These are phyloP conservation scores for Psittacula echo DNA, from an alignment of 2,797 vertebrate genomes.

Conservation along the genomic window DNA sequence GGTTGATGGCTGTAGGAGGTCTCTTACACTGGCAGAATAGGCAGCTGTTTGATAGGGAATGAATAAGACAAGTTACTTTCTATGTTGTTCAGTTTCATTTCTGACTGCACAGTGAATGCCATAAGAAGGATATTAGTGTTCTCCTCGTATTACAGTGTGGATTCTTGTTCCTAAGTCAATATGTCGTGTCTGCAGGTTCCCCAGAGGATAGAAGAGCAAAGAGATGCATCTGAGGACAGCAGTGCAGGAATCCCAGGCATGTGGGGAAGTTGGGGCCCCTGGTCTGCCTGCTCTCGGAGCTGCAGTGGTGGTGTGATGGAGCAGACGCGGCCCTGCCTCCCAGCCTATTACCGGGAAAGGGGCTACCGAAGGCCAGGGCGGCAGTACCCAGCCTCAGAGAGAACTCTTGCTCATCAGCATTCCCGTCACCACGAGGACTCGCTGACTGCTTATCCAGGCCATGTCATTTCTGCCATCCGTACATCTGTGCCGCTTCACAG, in stretches of 20 bases:
- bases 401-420: conserved; percentile 21
- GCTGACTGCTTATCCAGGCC: conserved; percentile 68
- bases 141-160: rapidly evolving
- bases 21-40: neutral
- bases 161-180: neutral
- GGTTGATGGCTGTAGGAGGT: neutral
- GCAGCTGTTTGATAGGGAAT: neutral
- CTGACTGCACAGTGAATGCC: neutral
- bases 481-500: conserved; percentile 81
- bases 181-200: conserved; percentile 80
- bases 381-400: conserved; percentile 48
- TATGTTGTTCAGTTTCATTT: rapidly evolving
- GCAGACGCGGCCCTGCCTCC: conserved; percentile 89
- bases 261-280: conserved; percentile 92
- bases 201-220: conserved; percentile 81
- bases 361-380: conserved; percentile 24
- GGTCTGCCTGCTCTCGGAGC: conserved; percentile 89
- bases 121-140: neutral
- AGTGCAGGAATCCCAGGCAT: conserved; percentile 73
- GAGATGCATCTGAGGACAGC: conserved; percentile 71
- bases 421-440: conserved; percentile 50
- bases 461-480: conserved; percentile 80
- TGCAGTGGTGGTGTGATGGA: conserved; percentile 91
- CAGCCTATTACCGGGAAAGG: conserved; percentile 69
- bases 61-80: neutral